Evolutionary conservation across 2,797 vertebrate genomes (phyloP), one percentile per base, ranked within the genome.

Genomic region (Rhynchonycteris naso): DNA sequence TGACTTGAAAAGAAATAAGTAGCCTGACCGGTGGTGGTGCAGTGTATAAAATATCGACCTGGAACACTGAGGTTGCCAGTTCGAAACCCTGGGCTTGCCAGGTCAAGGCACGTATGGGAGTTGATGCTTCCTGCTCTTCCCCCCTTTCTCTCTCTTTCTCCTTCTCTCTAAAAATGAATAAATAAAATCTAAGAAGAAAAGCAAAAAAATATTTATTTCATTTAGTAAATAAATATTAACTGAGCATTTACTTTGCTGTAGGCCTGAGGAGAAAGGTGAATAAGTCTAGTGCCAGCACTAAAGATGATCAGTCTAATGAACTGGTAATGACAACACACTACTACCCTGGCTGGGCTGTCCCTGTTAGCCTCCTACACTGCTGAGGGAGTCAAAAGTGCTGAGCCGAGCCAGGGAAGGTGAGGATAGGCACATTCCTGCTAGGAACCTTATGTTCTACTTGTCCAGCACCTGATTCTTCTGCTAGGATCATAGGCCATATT

Each of bases 211-310:
- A 43, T 6, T 6, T 43, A 43, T 43, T 43, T 87, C 28, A 93
- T 81, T 85, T 9, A 63, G 16, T 72, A 91, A 95, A 69, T 92
- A 95, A 84, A 52, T 47, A 66, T 26, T 86, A 82, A 66, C 2
- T 82, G 63, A 88, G 35, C 61, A 78, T 82, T 92, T 91, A 83
- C 61, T 90, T 58, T n/a, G 87, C 59, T 35, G 56, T 58, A 95
- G 78, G 72, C 33, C 52, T 79, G 19, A 94, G 59, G 50, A 75
- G 30, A 94, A 88, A 92, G 50, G 65, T 94, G 56, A 90, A n/a
- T 72, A 71, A 78, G 43, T 7, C 68, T 84, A 30, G 74, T 22
- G 18, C 72, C 14, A 81, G 63, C 24, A 63, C 68, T 88, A 21
- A 84, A 86, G 19, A 43, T 71, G 19, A 90, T 85, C 33, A 91